phyloP scores from a whole-genome alignment of 2,797 vertebrate species.

The Columba guinea region DNA sequence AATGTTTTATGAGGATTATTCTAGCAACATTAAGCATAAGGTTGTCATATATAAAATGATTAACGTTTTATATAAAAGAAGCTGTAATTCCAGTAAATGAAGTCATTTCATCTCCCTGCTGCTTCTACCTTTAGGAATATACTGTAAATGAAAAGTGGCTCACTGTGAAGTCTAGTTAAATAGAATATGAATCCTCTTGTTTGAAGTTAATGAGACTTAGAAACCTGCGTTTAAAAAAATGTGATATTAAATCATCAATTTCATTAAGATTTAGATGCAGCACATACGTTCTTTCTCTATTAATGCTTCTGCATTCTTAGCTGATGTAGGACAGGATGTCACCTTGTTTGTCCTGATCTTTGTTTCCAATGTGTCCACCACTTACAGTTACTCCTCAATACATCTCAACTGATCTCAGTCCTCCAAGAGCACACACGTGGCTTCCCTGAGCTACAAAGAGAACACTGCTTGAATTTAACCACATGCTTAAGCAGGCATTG shows the following conservation, averaged over 20 bases:
- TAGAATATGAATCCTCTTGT: slow-evolving; percentile 72
- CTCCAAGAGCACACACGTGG: not conserved
- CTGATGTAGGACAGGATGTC: not conserved
- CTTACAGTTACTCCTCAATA: not conserved
- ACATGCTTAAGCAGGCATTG: not conserved
- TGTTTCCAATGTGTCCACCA: not conserved
- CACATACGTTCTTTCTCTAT: not conserved
- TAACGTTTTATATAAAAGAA: slow-evolving; percentile 79
- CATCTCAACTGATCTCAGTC: not conserved
- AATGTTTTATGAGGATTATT: slow-evolving; percentile 78
- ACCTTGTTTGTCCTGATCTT: not conserved
- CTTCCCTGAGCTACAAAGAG: not conserved
- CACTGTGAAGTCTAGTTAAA: slow-evolving; percentile 75
- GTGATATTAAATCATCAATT: slow-evolving; percentile 35
- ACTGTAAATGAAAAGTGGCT: slow-evolving; percentile 75
- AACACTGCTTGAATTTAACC: not conserved
- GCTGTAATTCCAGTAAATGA: slow-evolving; percentile 79
- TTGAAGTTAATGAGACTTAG: slow-evolving; percentile 73
- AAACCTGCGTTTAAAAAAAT: slow-evolving; percentile 36
- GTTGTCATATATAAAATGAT: slow-evolving; percentile 83
- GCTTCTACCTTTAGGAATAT: slow-evolving; percentile 78
- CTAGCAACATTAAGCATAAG: slow-evolving; percentile 80
- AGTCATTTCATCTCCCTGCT: slow-evolving; percentile 79
- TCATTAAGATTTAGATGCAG: slow-evolving; percentile 5
- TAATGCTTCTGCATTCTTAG: not conserved